A percentile compares a stretch with the other conserved stretches of the same genome.
Conservation (phyloP, 2,113 vertebrate species). For the Neofelis nebulosa region DNA sequence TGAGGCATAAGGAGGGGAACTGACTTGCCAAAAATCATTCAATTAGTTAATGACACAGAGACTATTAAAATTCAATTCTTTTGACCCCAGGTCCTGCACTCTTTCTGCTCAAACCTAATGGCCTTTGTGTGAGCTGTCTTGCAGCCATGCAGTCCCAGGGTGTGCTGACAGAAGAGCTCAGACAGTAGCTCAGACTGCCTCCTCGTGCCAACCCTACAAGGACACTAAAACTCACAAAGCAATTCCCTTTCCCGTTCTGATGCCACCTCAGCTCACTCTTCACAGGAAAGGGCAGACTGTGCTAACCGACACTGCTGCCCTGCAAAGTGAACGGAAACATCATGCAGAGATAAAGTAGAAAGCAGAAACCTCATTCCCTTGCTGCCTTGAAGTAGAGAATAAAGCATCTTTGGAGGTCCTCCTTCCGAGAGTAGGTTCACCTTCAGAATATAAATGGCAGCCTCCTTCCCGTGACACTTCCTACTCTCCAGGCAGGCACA, state of each 20-base stretch:
- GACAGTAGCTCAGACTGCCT: not conserved
- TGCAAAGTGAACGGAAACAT: not conserved
- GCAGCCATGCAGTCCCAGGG: not conserved
- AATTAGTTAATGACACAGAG: not conserved
- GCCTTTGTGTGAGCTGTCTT: not conserved
- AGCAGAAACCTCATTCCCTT: slow-evolving; percentile 24
- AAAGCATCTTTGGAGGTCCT: not conserved
- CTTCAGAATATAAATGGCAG: slow-evolving; percentile 51
- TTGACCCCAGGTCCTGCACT: not conserved
- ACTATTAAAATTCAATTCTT: slow-evolving; percentile 6
- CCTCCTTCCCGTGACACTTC: not conserved
- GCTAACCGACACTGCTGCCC: not conserved
- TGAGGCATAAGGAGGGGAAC: not conserved
- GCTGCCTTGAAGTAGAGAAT: not conserved
- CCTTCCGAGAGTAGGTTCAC: not conserved
- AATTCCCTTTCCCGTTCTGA: not conserved
- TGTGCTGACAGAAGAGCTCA: not conserved
- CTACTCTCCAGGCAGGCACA: not conserved
- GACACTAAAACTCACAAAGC: not conserved
- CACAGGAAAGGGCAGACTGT: accelerated
- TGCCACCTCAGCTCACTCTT: not conserved
- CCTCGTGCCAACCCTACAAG: not conserved
- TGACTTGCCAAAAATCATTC: not conserved
- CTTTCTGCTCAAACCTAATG: not conserved
- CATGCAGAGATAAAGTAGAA: slow-evolving; percentile 26